A percentile compares a stretch with the other conserved stretches of the same genome.
Evolutionary conservation across 2,888 invertebrate species (phyloP).

Genomic region (Anorthoa munda): DNA sequence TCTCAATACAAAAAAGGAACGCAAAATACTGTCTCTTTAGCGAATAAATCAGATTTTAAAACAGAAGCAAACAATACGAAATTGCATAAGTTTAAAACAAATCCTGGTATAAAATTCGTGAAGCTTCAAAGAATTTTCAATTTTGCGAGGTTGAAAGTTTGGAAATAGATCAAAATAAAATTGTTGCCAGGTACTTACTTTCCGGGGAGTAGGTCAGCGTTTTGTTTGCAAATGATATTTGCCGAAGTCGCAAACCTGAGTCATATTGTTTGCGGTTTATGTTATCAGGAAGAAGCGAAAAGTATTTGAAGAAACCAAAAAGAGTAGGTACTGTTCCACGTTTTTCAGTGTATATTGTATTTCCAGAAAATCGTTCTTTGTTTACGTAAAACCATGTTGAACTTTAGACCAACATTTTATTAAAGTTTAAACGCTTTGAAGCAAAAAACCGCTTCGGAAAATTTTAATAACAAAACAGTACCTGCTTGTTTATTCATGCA

Average conservation of each 20-base stretch:
- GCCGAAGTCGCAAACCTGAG: constrained; percentile 26
- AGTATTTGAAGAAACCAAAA: constrained; percentile 16
- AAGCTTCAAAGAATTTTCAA: constrained; percentile 63
- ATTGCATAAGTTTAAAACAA: constrained; percentile 76
- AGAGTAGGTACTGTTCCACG: constrained; percentile 23
- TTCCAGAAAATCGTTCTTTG: neutral
- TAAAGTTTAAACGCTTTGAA: too few relatives aligned
- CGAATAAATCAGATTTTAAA: constrained; percentile 62
- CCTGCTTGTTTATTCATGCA: neutral
- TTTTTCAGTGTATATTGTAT: neutral
- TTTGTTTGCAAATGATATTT: constrained; percentile 50
- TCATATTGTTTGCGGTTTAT: constrained; percentile 44
- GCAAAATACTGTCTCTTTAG: constrained; percentile 17
- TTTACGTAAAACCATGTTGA: neutral
- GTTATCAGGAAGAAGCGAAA: constrained; percentile 12
- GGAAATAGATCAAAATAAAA: constrained; percentile 68
- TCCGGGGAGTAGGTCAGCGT: constrained; percentile 14
- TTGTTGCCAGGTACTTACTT: constrained; percentile 41
- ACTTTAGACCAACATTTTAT: too few relatives aligned
- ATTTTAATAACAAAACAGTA: too few relatives aligned
- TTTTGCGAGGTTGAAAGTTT: constrained; percentile 58
- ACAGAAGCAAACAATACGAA: constrained; percentile 66
- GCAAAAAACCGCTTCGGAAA: too few relatives aligned
- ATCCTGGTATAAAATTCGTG: constrained; percentile 63
- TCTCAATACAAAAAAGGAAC: constrained; percentile 41